A percentile compares a stretch with the other conserved stretches of the same genome.
Evolutionary conservation across 2,113 vertebrate genomes (phyloP).

Genomic region (Telmatochromis bifrenatus): DNA sequence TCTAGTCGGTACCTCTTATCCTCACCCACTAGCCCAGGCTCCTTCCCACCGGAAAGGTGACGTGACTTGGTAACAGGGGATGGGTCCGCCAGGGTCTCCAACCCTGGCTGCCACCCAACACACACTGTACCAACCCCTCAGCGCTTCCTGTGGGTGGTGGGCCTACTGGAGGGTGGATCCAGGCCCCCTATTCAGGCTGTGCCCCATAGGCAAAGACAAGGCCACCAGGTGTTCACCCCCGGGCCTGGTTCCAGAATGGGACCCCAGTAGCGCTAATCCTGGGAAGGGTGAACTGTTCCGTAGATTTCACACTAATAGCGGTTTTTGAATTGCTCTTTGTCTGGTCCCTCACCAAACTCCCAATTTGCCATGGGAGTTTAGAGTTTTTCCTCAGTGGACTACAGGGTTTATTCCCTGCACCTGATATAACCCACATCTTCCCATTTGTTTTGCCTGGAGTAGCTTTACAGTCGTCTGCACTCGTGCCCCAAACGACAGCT

Average conservation of each 20-base stretch:
- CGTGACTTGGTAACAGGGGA: not conserved
- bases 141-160: not conserved
- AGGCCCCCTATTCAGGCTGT: not conserved
- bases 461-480: not conserved
- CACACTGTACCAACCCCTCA: not conserved
- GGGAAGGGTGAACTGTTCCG: not conserved
- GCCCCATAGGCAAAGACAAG: not conserved
- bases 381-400: not conserved
- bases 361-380: not conserved
- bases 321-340: not conserved
- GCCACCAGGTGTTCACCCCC: not conserved
- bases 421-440: not conserved
- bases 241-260: not conserved
- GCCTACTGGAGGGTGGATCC: not conserved
- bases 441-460: not conserved
- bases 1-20: not conserved
- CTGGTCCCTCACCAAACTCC: not conserved
- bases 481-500: not conserved
- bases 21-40: not conserved
- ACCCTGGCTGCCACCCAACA: not conserved
- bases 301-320: not conserved
- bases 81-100: not conserved
- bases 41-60: not conserved
- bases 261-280: not conserved
- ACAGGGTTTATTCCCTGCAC: not conserved